Evolutionary conservation across 2,888 invertebrate species (phyloP), one percentile per base, ranked within the genome.

Genomic region (Synanthedon andrenaeformis): DNA sequence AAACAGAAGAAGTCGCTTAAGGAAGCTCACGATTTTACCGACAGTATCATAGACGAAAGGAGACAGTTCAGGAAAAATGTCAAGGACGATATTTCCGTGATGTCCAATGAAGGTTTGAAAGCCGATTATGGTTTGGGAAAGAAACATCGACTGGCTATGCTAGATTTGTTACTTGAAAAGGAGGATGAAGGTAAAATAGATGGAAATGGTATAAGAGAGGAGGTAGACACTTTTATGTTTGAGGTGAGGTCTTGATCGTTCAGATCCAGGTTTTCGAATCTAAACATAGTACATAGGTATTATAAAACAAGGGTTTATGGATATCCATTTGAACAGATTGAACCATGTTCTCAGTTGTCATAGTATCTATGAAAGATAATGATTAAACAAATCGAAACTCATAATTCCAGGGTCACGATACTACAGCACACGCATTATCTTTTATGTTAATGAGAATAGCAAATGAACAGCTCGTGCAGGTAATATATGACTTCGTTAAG

Each of bases 201-300:
- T 13, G 85, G 90, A 59, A 68, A 85, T 23, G 91, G 91, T 54
- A 89, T 93, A 51, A 82, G 90, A 54, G 91, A 92, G 65, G 92
- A 93, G 77, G 91, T 92, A 0, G 91, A 93, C 60, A 93, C 92
- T 0, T 92, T 93, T 61, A 90, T 92, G 89, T 93, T 93, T 76
- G 92, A 90, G 72, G 91, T 90, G 67, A 74, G 67, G 10, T 35
- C 3, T 35, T 3, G n/a, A 13, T 12, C 41, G n/a, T 19, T 52
- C 13, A 13, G 51, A 14, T 52, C 8, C 41, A 41, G 52, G 3
- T 42, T 42, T 42, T 11, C n/a, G 3, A n/a, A n/a, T n/a, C 3
- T 13, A 45, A 45, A 45, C 4, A 45, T 45, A n/a, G 13, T 6
- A 45, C 4, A 45, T 45, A n/a, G 13, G 2, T 35, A 35, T 1